Conservation (phyloP, 2,797 vertebrate genomes). For the Psittacula echo region DNA sequence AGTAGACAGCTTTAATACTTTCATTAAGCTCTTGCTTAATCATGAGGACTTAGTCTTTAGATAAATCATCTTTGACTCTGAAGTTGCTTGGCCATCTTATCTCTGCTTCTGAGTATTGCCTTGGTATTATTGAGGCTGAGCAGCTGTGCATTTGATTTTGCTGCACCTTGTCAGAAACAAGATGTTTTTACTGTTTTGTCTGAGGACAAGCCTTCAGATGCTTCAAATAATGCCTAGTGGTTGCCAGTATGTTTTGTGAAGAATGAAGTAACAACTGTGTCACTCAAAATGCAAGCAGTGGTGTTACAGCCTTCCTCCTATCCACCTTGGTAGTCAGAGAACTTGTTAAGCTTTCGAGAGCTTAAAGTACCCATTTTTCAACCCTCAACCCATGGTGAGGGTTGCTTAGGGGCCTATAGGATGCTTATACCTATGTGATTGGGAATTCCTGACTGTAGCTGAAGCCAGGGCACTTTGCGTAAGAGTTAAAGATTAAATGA, state of each 20-base stretch:
- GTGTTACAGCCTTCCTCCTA: background rate
- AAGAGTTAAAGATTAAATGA: conserved; percentile 18
- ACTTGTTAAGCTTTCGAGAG: background rate
- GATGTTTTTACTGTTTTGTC: background rate
- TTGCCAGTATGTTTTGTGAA: background rate
- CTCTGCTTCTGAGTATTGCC: background rate
- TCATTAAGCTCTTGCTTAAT: background rate
- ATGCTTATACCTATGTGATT: background rate
- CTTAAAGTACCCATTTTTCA: background rate
- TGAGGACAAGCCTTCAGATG: background rate
- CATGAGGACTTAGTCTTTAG: background rate
- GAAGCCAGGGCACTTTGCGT: background rate
- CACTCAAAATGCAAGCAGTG: background rate
- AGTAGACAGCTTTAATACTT: background rate
- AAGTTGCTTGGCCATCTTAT: background rate
- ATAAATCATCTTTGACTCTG: background rate
- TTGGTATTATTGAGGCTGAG: background rate
- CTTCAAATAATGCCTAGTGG: background rate
- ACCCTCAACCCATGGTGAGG: fast-evolving
- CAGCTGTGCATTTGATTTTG: background rate
- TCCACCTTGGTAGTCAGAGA: background rate
- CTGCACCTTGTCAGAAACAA: background rate
- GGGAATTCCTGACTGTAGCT: background rate
- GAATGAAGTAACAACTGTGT: background rate
- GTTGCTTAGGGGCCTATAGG: background rate